These are phyloP conservation scores for Cephus runcator DNA, from an alignment of 2,888 invertebrate species.

Conservation along the genomic window DNA sequence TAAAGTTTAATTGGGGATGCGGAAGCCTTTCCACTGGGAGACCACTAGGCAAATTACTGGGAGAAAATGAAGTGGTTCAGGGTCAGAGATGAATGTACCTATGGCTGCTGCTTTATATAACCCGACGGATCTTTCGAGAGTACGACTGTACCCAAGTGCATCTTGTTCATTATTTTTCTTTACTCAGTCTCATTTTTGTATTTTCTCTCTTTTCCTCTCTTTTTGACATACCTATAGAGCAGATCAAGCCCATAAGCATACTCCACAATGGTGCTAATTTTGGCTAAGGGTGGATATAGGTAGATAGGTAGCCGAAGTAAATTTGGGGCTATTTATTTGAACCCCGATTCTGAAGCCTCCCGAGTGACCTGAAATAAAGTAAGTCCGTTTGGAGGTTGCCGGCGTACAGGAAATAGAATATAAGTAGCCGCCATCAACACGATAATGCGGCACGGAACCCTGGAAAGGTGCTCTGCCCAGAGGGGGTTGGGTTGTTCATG, in stretches of 20 bases:
- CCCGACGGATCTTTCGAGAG: neutral
- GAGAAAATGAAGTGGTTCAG: neutral
- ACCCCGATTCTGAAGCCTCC: neutral
- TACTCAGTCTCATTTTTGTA: neutral
- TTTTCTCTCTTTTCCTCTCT: neutral
- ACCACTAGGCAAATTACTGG: slow-evolving; percentile 16
- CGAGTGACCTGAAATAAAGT: slow-evolving; percentile 12
- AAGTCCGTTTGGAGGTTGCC: slow-evolving; percentile 19
- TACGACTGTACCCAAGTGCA: neutral
- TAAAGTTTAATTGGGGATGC: slow-evolving; percentile 60
- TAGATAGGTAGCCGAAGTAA: neutral
- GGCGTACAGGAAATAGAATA: slow-evolving; percentile 40
- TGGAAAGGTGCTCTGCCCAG: neutral
- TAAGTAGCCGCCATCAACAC: slow-evolving; percentile 47
- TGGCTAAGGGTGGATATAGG: neutral
- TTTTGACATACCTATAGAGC: neutral
- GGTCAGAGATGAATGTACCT: neutral
- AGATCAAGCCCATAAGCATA: neutral
- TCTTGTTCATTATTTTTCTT: neutral
- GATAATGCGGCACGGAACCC: slow-evolving; percentile 40
- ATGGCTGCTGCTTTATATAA: neutral
- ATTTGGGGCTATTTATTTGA: slow-evolving; percentile 19
- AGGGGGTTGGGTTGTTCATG: slow-evolving; percentile 40
- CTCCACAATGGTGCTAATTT: neutral
- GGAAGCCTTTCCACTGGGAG: slow-evolving; percentile 46